Evolutionary conservation across 2,797 vertebrate species (phyloP).

Genomic region (Siniperca undulata): DNA sequence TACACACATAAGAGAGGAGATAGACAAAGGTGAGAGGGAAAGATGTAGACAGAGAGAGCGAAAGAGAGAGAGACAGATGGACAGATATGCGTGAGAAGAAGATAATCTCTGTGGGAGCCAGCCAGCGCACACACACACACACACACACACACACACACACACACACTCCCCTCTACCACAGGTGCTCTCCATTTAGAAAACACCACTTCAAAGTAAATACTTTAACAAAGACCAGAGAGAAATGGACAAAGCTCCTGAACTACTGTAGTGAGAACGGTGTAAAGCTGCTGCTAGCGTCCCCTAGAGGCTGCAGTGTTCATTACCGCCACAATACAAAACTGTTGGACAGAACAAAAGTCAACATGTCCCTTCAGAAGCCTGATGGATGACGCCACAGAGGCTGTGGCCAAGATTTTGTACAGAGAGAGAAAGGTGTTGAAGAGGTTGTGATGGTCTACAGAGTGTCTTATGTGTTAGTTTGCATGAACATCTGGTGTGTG

Average conservation of each 20-base stretch:
- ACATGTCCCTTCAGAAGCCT: constrained; percentile 4
- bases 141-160: constrained; percentile 29
- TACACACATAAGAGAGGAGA: not conserved
- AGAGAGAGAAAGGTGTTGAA: constrained; percentile 14
- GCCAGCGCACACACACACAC: constrained; percentile 37
- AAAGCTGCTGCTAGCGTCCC: not conserved
- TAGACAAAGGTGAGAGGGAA: not conserved
- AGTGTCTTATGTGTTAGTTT: not conserved
- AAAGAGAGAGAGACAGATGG: constrained; percentile 59
- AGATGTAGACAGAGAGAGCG: not conserved
- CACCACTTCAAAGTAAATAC: constrained; percentile 70
- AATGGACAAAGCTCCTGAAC: constrained; percentile 42
- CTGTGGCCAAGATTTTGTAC: not conserved
- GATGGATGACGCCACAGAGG: not conserved
- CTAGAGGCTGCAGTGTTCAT: constrained; percentile 11
- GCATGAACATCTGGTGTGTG: constrained; percentile 40
- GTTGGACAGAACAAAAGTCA: not conserved
- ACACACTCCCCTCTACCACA: constrained; percentile 36
- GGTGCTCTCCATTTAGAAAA: constrained; percentile 67
- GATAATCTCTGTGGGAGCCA: constrained; percentile 64
- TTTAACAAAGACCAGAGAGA: constrained; percentile 63
- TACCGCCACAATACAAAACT: not conserved
- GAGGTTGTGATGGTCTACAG: constrained; percentile 3
- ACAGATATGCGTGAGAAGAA: constrained; percentile 67
- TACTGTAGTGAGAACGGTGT: constrained; percentile 8